Conservation (phyloP, 2,113 vertebrate species). For the Prunella fulvescens region DNA sequence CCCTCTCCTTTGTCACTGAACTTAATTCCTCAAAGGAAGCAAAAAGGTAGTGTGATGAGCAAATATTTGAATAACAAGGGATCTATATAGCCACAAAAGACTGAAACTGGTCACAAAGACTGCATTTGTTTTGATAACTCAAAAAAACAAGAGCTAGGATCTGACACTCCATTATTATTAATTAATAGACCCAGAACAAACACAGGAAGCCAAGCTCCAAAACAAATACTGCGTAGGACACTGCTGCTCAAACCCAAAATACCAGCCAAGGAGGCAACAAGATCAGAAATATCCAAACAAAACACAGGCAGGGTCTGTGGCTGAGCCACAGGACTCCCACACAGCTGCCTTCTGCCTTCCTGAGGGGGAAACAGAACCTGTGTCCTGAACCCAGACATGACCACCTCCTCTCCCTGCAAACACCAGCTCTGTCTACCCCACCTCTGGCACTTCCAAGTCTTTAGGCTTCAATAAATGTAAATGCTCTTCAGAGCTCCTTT, state of each 20-base stretch:
- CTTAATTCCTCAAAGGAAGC: background rate
- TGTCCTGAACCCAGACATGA: background rate
- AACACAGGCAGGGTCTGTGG: background rate
- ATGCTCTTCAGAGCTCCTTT: background rate
- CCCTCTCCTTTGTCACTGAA: background rate
- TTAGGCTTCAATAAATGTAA: background rate
- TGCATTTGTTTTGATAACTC: background rate
- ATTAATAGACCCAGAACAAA: background rate
- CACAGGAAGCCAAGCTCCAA: background rate
- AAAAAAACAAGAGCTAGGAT: background rate
- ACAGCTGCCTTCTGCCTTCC: background rate
- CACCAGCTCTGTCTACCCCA: background rate
- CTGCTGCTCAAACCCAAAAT: background rate
- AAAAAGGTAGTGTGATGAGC: background rate
- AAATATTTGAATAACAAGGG: background rate
- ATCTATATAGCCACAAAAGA: background rate
- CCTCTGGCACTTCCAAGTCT: background rate
- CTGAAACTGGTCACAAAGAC: background rate
- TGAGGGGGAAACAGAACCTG: background rate
- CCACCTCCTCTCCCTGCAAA: background rate
- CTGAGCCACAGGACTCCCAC: constrained; percentile 22
- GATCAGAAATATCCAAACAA: constrained; percentile 30
- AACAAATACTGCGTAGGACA: background rate
- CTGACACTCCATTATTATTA: constrained; percentile 2
- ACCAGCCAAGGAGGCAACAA: background rate